Evolutionary conservation across 2,797 vertebrate species (phyloP), one percentile per base, ranked within the genome.

Genomic region (Nasua narica): DNA sequence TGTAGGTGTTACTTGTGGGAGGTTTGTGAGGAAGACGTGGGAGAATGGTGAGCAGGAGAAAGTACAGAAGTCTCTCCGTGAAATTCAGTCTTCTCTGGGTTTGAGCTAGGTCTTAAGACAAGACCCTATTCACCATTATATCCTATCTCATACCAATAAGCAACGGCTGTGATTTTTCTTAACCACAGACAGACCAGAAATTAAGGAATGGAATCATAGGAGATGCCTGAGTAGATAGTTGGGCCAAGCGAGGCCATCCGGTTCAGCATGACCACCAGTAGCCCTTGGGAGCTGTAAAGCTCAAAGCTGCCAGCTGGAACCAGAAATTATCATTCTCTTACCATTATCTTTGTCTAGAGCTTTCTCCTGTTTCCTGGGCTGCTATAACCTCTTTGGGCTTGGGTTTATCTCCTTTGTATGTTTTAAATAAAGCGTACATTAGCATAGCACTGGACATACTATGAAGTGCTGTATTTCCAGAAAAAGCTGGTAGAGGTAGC

Each of bases 51-150:
- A 48, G 3, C 21, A 37, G 65, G 56, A 93, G 32, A 3, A 67
- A 40, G 0, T 1, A 37, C 7, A 12, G 1, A 19, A 25, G 1
- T 0, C 40, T 76, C 1, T 2, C 25, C 15, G 21, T 62, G n/a
- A 76, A 78, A 82, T 46, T 13, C 8, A 13, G 29, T 65, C 15
- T 58, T 58, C 48, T 83, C 16, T 48, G 40, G 12, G 87, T 70
- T 74, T 56, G 18, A 70, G 6, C 5, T 85, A 7, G 3, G 1
- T 78, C 46, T 78, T 43, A 4, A 76, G 5, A 35, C 15, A 46
- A 27, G 18, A 65, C 50, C 40, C 11, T 37, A n/a, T 8, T 43
- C 29, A 11, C 7, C 1, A 14, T 65, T 70, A 25, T 1, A 35
- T 25, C 56, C 25, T 23, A 2, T 32, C 7, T 72, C 5, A 5